Evolutionary conservation across 2,113 vertebrate genomes (phyloP), one percentile per base, ranked within the genome.

Genomic region (Syrmaticus mikado): DNA sequence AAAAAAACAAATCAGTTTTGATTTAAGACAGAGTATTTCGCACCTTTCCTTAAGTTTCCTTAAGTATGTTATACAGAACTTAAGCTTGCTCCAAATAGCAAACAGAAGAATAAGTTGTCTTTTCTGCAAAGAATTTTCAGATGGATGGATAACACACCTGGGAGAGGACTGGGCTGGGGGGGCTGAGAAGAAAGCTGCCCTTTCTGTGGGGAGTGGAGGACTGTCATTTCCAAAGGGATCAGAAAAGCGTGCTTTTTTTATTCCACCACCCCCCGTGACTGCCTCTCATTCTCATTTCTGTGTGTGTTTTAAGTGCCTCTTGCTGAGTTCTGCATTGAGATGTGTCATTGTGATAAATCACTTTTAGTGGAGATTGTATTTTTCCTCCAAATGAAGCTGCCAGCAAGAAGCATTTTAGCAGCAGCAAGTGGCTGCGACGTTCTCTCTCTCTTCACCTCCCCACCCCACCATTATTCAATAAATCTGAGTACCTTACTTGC

Each of bases 301-400:
- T 87, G 52, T 66, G 68, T 73, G 93, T 36, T 38, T 91, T 61
- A 90, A 95, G 91, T 94, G 67, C 83, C 68, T 94, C 81, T 53
- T 68, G 93, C 85, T 87, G 90, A 93, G 84, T 41, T 74, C 78
- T 71, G 83, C 55, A n/a, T 84, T 74, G 93, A 74, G 55, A 67
- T 72, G 71, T 88, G 91, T 91, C 91, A 93, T 48, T 77, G 72
- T 84, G 96, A 89, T 89, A 86, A 85, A 85, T 93, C 91, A 90
- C 78, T 66, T 89, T 87, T 79, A 80, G 41, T 62, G 32, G 74
- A 90, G 73, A 89, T 89, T n/a, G 61, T 89, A 83, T 92, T 94
- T 95, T 93, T 89, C 60, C 87, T 94, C 80, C 82, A 90, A 86
- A 94, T 92, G 85, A 64, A 94, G 87, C 87, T 94, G 85, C 95